phyloP scores from a whole-genome alignment of 2,888 invertebrate species.

The Branchipolynoe longqiensis region DNA sequence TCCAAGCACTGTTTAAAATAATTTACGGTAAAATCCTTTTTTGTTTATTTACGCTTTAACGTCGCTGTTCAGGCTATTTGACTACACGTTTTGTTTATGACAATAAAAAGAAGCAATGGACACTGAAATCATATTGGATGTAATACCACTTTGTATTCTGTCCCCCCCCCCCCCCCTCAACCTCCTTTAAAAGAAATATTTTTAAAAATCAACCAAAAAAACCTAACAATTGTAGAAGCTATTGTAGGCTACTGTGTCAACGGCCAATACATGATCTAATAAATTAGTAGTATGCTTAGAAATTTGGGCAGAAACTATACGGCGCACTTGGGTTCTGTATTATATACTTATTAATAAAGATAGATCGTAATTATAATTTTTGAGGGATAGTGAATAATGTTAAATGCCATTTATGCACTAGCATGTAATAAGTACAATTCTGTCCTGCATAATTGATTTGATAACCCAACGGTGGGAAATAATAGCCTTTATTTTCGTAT shows the following conservation, averaged over 20 bases:
- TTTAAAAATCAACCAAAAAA: not conserved
- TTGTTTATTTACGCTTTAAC: not conserved
- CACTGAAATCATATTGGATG: not conserved
- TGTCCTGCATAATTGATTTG: too few relatives aligned
- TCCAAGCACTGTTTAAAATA: not conserved
- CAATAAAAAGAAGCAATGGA: not conserved
- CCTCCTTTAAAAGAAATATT: not conserved
- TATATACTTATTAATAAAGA: too few relatives aligned
- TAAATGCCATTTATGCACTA: too few relatives aligned
- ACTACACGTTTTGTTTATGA: not conserved
- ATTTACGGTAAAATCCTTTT: not conserved
- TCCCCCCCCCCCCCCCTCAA: too few relatives aligned
- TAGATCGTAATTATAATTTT: too few relatives aligned
- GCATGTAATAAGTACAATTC: too few relatives aligned
- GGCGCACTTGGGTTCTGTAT: too few relatives aligned
- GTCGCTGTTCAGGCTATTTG: not conserved
- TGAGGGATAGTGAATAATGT: too few relatives aligned
- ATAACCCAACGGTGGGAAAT: too few relatives aligned
- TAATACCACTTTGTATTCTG: not conserved
- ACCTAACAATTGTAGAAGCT: not conserved
- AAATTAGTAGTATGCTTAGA: too few relatives aligned
- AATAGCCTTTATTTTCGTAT: too few relatives aligned
- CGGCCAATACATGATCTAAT: not conserved
- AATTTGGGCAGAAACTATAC: too few relatives aligned
- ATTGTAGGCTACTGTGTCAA: not conserved